These are phyloP conservation scores for Sander lucioperca DNA, from an alignment of 2,113 vertebrate genomes.

Conservation along the genomic window DNA sequence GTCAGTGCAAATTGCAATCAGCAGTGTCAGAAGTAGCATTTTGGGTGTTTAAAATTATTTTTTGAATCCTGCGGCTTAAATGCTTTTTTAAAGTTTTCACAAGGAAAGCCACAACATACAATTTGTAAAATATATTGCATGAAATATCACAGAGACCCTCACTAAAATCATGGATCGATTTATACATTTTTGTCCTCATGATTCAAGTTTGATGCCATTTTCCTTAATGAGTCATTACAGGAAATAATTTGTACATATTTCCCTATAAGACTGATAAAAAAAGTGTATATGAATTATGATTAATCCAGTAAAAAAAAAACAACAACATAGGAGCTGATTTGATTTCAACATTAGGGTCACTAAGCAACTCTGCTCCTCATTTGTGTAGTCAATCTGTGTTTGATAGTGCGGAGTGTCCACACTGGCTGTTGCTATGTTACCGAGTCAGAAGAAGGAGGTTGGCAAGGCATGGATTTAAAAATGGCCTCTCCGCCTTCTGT, in stretches of 20 bases:
- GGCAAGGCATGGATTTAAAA: constrained; percentile 20
- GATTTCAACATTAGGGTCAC: not conserved
- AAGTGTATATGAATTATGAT: not conserved
- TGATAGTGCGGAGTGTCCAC: not conserved
- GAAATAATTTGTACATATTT: not conserved
- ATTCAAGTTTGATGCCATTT: not conserved
- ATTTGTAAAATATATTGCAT: not conserved
- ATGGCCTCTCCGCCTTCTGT: constrained; percentile 9
- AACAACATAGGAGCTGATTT: not conserved
- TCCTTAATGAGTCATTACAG: not conserved
- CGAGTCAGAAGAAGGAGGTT: constrained; percentile 21
- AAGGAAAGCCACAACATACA: not conserved
- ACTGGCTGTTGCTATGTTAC: constrained; percentile 52
- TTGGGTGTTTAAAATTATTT: constrained; percentile 9
- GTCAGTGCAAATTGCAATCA: constrained; percentile 18
- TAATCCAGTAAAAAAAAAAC: not conserved
- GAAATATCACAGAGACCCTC: not conserved
- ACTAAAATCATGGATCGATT: not conserved
- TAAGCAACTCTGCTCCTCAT: constrained; percentile 4
- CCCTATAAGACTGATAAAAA: not conserved
- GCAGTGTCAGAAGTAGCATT: constrained; percentile 22
- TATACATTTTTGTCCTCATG: not conserved
- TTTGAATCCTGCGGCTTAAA: constrained; percentile 10
- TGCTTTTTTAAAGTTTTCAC: not conserved
- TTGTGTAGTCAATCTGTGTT: not conserved